These are phyloP conservation scores for Phalera bucephala DNA, from an alignment of 2,888 invertebrate species.

Conservation along the genomic window DNA sequence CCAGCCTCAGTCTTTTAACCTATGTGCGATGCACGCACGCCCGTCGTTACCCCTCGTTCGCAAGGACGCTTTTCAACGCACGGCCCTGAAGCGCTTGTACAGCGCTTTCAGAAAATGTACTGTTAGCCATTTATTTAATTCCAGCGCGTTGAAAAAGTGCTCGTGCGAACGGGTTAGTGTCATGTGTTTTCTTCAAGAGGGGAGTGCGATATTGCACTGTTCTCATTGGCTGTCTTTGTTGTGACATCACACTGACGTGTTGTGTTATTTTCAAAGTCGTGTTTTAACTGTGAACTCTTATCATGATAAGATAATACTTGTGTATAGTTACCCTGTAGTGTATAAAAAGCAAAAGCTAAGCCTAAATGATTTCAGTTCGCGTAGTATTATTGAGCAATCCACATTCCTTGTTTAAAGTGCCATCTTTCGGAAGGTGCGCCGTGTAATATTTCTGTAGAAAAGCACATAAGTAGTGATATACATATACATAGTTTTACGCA, in stretches of 20 bases:
- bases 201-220: conserved; percentile 58
- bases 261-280: conserved; percentile 62
- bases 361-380: conserved; percentile 41
- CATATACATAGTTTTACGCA: conserved; percentile 35
- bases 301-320: conserved; percentile 56
- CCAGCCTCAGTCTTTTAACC: conserved; percentile 57
- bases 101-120: too few species aligned
- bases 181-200: conserved; percentile 49
- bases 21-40: conserved; percentile 31
- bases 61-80: too few species aligned
- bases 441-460: conserved; percentile 10
- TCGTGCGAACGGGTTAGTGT: too few species aligned
- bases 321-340: conserved; percentile 31
- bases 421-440: conserved; percentile 25
- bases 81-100: too few species aligned
- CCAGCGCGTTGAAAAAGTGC: too few species aligned
- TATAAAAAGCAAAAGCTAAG: conserved; percentile 52
- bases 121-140: too few species aligned
- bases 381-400: conserved; percentile 24
- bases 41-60: too few species aligned
- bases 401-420: conserved; percentile 18
- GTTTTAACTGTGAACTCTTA: conserved; percentile 42
- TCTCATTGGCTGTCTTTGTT: conserved; percentile 50
- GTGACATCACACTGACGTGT: conserved; percentile 58
- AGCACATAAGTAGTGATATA: conserved; percentile 30